Evolutionary conservation across 2,888 invertebrate species (phyloP).

Genomic region (Cataglyphis livida): DNA sequence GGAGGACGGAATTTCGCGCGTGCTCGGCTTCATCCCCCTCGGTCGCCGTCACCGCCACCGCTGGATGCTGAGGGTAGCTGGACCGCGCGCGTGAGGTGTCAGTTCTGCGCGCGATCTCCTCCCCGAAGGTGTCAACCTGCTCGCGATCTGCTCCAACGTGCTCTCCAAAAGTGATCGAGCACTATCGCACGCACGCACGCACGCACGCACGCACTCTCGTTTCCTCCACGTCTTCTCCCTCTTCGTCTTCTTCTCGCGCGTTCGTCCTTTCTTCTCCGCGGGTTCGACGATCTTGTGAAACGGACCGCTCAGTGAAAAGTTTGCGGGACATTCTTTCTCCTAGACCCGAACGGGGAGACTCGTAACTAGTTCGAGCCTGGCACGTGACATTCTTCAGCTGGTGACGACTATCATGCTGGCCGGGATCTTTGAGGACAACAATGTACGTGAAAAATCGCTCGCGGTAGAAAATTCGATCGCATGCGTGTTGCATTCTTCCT

Average conservation of each 20-base stretch:
- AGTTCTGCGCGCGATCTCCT: conserved; percentile 85
- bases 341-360: conserved; percentile 37
- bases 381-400: conserved; percentile 76
- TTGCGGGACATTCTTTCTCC: conserved; percentile 14
- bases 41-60: conserved; percentile 64
- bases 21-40: conserved; percentile 83
- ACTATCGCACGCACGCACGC: conserved; percentile 42
- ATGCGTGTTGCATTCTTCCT: not conserved
- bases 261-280: conserved; percentile 36
- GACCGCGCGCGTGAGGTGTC: conserved; percentile 82
- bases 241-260: not conserved
- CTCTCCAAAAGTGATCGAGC: conserved; percentile 63
- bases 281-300: conserved; percentile 28
- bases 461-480: conserved; percentile 25
- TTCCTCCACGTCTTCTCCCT: not conserved
- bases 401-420: conserved; percentile 76
- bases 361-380: conserved; percentile 55
- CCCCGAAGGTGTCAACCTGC: conserved; percentile 79
- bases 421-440: conserved; percentile 80
- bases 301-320: conserved; percentile 58
- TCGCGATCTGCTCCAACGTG: conserved; percentile 73
- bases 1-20: conserved; percentile 84
- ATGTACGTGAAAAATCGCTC: conserved; percentile 79
- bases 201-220: not conserved
- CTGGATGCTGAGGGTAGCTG: conserved; percentile 84